Conservation (phyloP, 2,797 vertebrate species). For the Allochrocebus solatus region DNA sequence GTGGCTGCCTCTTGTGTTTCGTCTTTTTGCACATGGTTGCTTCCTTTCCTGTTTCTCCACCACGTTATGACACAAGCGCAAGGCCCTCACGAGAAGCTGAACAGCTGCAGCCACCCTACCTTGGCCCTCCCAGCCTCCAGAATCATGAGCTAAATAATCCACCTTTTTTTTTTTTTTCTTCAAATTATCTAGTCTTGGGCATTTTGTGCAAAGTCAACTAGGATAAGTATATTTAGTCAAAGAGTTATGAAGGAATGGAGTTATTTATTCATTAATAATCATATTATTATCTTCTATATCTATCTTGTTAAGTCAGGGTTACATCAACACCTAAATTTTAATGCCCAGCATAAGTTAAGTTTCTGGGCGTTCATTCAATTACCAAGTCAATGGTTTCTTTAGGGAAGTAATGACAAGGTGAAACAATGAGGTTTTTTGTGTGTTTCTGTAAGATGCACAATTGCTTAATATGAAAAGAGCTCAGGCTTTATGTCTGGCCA, state of each 20-base stretch:
- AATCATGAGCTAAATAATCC: neutral
- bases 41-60: neutral
- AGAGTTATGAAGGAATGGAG: neutral
- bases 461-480: neutral
- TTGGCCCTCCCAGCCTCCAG: neutral
- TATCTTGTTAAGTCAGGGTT: neutral
- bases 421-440: neutral
- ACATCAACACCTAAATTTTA: neutral
- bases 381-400: neutral
- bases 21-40: neutral
- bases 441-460: neutral
- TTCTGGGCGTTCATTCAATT: neutral
- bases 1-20: neutral
- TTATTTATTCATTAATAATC: neutral
- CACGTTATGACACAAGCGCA: neutral
- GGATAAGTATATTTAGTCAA: neutral
- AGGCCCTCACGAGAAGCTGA: neutral
- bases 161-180: neutral
- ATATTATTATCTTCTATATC: neutral
- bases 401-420: neutral
- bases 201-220: neutral
- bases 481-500: neutral
- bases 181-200: neutral
- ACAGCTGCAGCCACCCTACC: neutral
- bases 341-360: neutral